A percentile compares a stretch with the other conserved stretches of the same genome.
Conservation (phyloP, 92 coral and sea anemone species). For the Palythoa heliodiscus region DNA sequence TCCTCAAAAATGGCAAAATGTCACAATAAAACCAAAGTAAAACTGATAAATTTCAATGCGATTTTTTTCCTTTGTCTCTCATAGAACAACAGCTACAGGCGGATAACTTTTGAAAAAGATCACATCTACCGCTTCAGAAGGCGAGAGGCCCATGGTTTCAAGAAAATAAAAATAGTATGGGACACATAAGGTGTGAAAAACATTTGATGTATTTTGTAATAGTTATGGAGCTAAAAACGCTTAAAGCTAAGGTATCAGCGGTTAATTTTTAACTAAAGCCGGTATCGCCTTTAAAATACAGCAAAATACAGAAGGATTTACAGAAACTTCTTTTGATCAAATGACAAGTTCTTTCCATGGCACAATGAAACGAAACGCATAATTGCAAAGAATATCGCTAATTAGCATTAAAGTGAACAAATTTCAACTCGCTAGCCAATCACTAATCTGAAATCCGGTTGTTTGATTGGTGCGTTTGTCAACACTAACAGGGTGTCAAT, state of each 20-base stretch:
- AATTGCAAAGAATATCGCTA: slow-evolving; percentile 89
- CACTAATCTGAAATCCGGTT: slow-evolving; percentile 57
- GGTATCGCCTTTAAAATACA: background rate
- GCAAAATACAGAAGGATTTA: slow-evolving; percentile 39
- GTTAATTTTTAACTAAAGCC: background rate
- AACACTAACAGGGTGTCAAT: slow-evolving; percentile 69
- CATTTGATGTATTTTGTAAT: background rate
- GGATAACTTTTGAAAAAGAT: slow-evolving; percentile 76
- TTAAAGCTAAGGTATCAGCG: background rate
- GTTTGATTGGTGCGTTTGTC: slow-evolving; percentile 81
- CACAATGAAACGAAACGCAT: slow-evolving; percentile 61
- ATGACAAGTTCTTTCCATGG: slow-evolving; percentile 66
- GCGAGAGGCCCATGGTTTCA: slow-evolving; percentile 35
- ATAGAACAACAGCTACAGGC: slow-evolving; percentile 47
- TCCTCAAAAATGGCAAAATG: slow-evolving; percentile 11
- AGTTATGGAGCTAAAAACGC: background rate
- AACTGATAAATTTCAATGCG: background rate
- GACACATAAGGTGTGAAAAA: background rate
- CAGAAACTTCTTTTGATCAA: slow-evolving; percentile 57
- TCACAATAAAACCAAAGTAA: background rate
- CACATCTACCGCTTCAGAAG: slow-evolving; percentile 63
- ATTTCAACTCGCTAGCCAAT: slow-evolving; percentile 79
- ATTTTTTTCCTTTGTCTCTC: slow-evolving; percentile 17
- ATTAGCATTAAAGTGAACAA: slow-evolving; percentile 95
- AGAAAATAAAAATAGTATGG: slow-evolving; percentile 29